phyloP scores from a whole-genome alignment of 2,797 vertebrate species.

The Clarias fuscus region DNA sequence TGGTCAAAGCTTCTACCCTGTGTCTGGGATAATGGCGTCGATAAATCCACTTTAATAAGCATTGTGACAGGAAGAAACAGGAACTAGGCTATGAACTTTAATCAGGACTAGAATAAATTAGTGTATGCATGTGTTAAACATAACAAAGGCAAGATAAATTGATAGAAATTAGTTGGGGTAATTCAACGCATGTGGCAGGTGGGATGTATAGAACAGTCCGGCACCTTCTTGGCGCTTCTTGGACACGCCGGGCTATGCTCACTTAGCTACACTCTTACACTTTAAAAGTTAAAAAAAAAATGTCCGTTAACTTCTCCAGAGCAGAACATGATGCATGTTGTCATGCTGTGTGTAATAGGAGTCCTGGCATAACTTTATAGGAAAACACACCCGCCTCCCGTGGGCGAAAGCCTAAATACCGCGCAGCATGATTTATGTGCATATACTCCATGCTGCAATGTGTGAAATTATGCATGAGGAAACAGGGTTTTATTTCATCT shows the following conservation, averaged over 20 bases:
- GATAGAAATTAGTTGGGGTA: too few relatives aligned
- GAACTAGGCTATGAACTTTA: too few relatives aligned
- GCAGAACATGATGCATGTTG: constrained; percentile 60
- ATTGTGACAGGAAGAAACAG: too few relatives aligned
- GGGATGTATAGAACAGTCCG: too few relatives aligned
- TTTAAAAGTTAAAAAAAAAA: not conserved
- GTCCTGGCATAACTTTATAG: constrained; percentile 60
- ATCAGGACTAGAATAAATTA: too few relatives aligned
- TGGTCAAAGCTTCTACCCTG: not conserved
- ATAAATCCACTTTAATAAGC: too few relatives aligned
- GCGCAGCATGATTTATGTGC: constrained; percentile 68
- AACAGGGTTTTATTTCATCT: constrained; percentile 40
- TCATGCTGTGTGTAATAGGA: constrained; percentile 62
- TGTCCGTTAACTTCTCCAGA: constrained; percentile 1
- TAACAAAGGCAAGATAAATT: too few relatives aligned
- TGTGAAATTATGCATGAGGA: constrained; percentile 60
- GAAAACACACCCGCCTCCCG: constrained; percentile 65
- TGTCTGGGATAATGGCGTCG: too few relatives aligned
- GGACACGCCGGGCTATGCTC: not conserved
- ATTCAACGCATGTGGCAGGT: too few relatives aligned
- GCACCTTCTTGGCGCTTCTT: too few relatives aligned
- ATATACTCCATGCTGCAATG: constrained; percentile 60
- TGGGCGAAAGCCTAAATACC: constrained; percentile 67
- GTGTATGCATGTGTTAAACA: too few relatives aligned
- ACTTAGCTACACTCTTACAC: not conserved